Base-by-base conservation (phyloP, 2,888 invertebrate genomes). In the Nymphalis polychloros region DNA sequence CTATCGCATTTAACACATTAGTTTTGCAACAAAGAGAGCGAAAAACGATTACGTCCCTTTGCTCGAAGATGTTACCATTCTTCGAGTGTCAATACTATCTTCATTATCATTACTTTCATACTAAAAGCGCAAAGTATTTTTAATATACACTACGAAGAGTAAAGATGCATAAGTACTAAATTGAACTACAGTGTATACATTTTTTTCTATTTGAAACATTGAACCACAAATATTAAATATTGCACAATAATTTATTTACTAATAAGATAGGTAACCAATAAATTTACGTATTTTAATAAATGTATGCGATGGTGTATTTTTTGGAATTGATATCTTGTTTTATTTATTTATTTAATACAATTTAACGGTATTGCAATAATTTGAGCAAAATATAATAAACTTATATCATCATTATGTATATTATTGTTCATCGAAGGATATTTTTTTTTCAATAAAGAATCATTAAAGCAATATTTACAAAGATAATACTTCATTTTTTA, bases 401-500 rank as follows among this genome's bases (percentile, higher is more conserved):
- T 55, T n/a, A 55, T n/a, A 8, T 55, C 17, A 10, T 53, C 27
- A 55, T 55, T 35, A 41, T 35, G n/a, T 19, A n/a, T 8, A 35
- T 17, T 57, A 35, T 17, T 57, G 2, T n/a, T 35, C 16, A 8
- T n/a, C 19, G 5, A 17, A 13, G 41, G 10, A 23, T 23, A 23
- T n/a, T 19, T 8, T 19, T 8, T 57, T 57, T 31, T 19, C 19
- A 57, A 41, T 41, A 10, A 13, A 41, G n/a, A 17, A 19, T 41
- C 19, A 19, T 41, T 41, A 57, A 57, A 55, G 55, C n/a, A 55
- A 41, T 10, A 19, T 17, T 41, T 57, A 57, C n/a, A 57, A 23
- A 57, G n/a, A 57, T 57, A 57, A 57, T 57, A 57, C 57, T 57
- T 57, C 19, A 57, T 57, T 57, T 17, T 19, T 23, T 57, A 57